phyloP scores from a whole-genome alignment of 2,113 vertebrate species.

The Semicossyphus pulcher region DNA sequence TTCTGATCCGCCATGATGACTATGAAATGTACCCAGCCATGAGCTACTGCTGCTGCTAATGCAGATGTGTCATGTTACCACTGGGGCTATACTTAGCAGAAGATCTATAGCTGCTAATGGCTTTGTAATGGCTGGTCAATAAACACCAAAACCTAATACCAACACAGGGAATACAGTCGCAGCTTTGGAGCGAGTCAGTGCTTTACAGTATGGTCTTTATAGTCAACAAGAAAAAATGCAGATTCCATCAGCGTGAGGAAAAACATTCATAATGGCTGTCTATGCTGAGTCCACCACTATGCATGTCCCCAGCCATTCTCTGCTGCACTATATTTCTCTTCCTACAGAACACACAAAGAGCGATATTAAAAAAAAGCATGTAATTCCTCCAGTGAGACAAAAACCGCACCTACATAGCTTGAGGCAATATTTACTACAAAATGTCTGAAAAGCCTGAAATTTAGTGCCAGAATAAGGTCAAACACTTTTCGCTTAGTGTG shows the following conservation, averaged over 20 bases:
- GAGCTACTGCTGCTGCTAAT: constrained; percentile 33
- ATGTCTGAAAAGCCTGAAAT: neutral
- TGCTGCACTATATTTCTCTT: neutral
- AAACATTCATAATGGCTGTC: neutral
- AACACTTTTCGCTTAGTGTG: neutral
- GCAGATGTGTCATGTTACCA: constrained; percentile 57
- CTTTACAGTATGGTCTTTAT: neutral
- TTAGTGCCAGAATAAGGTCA: neutral
- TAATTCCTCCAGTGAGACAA: neutral
- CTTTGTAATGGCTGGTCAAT: constrained; percentile 59
- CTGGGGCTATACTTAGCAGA: constrained; percentile 44
- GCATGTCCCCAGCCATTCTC: neutral
- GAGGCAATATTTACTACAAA: neutral
- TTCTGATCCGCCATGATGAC: constrained; percentile 15
- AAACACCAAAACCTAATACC: constrained; percentile 44
- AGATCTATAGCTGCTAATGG: constrained; percentile 58
- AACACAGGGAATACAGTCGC: constrained; percentile 18
- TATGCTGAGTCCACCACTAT: neutral
- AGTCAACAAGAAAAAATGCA: neutral
- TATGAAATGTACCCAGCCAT: constrained; percentile 22
- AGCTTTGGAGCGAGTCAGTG: constrained; percentile 12
- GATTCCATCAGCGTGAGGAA: neutral
- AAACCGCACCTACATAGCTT: neutral
- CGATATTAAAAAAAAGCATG: constrained; percentile 1
- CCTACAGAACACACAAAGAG: neutral